These are phyloP conservation scores for Eulemur rubriventer DNA, from an alignment of 2,797 vertebrate species.

Conservation along the genomic window DNA sequence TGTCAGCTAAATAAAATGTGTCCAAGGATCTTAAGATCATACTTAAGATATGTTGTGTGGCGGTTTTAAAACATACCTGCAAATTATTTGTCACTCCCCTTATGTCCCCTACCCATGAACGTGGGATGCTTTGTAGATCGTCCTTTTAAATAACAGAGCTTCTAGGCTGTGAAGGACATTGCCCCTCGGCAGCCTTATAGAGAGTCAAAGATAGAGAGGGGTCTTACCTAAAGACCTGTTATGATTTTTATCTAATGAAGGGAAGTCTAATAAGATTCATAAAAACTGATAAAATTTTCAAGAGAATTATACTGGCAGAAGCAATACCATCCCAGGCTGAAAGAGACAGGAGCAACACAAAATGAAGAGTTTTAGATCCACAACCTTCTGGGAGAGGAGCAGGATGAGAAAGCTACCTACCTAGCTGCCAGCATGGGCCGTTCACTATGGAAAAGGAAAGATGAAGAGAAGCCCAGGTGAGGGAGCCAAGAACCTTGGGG, in stretches of 20 bases:
- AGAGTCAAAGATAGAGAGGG: not conserved
- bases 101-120: too few species aligned
- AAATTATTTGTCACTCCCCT: too few species aligned
- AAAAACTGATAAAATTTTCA: not conserved
- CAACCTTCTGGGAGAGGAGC: not conserved
- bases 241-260: not conserved
- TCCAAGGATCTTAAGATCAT: not conserved
- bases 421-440: not conserved
- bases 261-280: not conserved
- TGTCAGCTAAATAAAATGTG: not conserved
- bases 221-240: not conserved
- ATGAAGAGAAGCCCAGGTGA: not conserved
- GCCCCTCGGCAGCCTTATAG: not conserved
- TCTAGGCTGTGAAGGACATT: not conserved
- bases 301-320: not conserved
- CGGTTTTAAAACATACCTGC: too few species aligned
- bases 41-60: too few species aligned
- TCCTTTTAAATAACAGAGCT: slow-evolving; percentile 3
- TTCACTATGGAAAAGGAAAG: not conserved
- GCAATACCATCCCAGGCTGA: not conserved
- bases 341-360: not conserved
- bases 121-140: not conserved
- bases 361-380: not conserved
- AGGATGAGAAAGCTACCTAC: not conserved
- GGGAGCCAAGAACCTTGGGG: not conserved